phyloP scores from a whole-genome alignment of 2,113 vertebrate species.

The Alces alces region DNA sequence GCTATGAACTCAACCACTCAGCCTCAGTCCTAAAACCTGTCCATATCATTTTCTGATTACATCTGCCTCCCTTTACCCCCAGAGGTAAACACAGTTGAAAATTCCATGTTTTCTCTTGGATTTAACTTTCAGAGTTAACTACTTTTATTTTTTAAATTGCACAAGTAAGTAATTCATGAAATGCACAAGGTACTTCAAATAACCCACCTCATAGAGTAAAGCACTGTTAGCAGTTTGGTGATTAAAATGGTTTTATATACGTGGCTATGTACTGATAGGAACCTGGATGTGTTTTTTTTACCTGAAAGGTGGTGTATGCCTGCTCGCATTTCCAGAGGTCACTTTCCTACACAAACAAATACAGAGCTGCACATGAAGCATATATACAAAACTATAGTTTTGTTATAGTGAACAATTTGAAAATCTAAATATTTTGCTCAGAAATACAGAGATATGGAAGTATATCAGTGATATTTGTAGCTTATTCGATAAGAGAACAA shows the following conservation, averaged over 20 bases:
- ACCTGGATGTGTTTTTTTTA: background rate
- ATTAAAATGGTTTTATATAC: background rate
- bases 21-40: background rate
- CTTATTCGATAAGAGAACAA: background rate
- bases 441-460: background rate
- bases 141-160: background rate
- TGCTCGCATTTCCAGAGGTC: background rate
- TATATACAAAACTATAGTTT: background rate
- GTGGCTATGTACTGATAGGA: background rate
- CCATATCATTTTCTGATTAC: background rate
- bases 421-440: background rate
- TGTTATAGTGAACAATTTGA: background rate
- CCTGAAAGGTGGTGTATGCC: background rate
- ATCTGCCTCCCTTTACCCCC: background rate
- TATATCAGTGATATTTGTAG: background rate
- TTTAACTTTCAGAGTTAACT: background rate
- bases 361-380: background rate
- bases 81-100: background rate
- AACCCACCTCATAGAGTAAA: background rate
- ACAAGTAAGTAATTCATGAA: background rate
- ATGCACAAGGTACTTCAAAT: background rate
- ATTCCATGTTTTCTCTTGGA: background rate
- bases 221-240: background rate
- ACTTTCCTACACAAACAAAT: background rate
- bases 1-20: background rate